phyloP scores from a whole-genome alignment of 2,888 invertebrate genomes.

The Lasioglossum vierecki region DNA sequence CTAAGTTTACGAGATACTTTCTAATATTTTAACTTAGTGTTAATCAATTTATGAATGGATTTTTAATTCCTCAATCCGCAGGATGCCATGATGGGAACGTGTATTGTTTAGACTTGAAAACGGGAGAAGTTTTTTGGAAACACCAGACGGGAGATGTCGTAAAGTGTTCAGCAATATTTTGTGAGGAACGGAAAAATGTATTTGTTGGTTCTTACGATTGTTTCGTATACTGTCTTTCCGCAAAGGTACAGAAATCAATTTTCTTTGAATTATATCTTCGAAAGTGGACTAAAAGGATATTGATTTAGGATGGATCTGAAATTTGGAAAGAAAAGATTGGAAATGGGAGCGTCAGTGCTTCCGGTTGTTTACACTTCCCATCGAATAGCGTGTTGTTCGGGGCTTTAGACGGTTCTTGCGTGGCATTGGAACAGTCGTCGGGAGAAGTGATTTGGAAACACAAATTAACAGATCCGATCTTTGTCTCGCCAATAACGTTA shows the following conservation, averaged over 20 bases:
- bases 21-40: background rate
- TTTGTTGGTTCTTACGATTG: conserved; percentile 91
- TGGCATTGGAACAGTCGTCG: conserved; percentile 84
- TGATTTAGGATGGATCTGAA: conserved; percentile 84
- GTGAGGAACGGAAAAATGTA: conserved; percentile 83
- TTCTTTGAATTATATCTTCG: background rate
- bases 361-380: conserved; percentile 80
- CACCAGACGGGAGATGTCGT: conserved; percentile 87
- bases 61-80: conserved; percentile 64
- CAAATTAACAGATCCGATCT: conserved; percentile 87
- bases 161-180: conserved; percentile 87
- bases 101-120: conserved; percentile 87
- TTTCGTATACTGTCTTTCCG: conserved; percentile 86
- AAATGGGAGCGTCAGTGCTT: conserved; percentile 85
- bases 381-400: conserved; percentile 83
- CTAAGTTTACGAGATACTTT: background rate
- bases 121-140: conserved; percentile 87
- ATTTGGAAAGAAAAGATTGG: conserved; percentile 82
- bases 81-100: conserved; percentile 90
- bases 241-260: conserved; percentile 83
- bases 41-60: background rate
- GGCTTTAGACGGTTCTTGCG: conserved; percentile 87
- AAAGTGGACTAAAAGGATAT: conserved; percentile 21
- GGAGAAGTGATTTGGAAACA: conserved; percentile 87
- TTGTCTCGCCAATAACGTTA: conserved; percentile 87